These are phyloP conservation scores for Paradoxurus hermaphroditus DNA, from an alignment of 2,113 vertebrate genomes.

Conservation along the genomic window DNA sequence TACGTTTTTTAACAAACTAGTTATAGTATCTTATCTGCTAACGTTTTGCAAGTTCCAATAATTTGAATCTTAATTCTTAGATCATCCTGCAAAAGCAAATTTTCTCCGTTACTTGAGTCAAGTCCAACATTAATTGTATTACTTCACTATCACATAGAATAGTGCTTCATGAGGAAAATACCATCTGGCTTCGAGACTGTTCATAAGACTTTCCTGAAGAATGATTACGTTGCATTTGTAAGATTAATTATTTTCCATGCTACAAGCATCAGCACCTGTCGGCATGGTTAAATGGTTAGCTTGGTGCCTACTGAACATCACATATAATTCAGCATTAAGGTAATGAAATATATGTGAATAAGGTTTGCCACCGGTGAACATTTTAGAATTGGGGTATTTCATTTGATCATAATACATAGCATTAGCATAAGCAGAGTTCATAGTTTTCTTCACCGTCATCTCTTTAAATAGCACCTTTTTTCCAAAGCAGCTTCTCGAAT, in stretches of 20 bases:
- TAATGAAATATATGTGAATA: not conserved
- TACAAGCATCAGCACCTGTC: not conserved
- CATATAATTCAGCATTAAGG: not conserved
- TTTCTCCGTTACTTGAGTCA: not conserved
- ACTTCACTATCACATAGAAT: not conserved
- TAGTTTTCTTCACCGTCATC: not conserved
- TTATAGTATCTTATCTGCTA: not conserved
- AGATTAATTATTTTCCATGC: conserved; percentile 10
- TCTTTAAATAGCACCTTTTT: not conserved
- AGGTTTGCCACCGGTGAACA: not conserved
- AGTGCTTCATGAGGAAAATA: not conserved
- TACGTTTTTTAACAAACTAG: not conserved
- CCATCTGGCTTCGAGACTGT: not conserved
- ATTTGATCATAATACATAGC: not conserved
- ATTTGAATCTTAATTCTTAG: not conserved
- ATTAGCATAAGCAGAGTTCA: not conserved
- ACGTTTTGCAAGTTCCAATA: not conserved
- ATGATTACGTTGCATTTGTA: not conserved
- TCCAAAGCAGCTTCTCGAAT: not conserved
- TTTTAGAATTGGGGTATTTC: not conserved
- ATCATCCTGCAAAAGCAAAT: not conserved
- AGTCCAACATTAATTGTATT: not conserved
- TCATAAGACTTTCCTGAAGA: not conserved
- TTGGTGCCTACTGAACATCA: not conserved
- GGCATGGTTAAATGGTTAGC: not conserved